Conservation (phyloP, 53 echinoderm and acorn worm genomes). For the Holothuria scabra region DNA sequence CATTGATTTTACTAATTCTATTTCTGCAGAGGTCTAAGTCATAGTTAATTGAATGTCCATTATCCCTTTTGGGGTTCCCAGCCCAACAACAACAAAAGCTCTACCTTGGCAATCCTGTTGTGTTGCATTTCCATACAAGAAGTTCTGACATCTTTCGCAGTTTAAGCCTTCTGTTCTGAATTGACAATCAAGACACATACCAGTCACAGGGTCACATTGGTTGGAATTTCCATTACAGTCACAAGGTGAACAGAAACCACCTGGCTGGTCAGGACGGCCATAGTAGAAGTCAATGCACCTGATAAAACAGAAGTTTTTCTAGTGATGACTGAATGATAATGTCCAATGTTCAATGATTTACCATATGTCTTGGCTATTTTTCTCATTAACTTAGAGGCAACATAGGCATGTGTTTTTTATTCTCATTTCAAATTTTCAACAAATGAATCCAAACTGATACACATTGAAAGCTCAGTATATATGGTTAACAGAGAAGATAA, state of each 20-base stretch:
- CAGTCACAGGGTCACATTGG: slow-evolving; percentile 69
- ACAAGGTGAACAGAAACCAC: slow-evolving; percentile 82
- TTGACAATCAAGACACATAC: slow-evolving; percentile 77
- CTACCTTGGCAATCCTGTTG: slow-evolving; percentile 81
- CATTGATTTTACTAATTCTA: no score
- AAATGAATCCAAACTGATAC: no score
- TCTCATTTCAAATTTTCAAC: no score
- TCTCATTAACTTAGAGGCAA: no score
- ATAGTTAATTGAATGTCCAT: no score
- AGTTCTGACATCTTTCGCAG: slow-evolving; percentile 81
- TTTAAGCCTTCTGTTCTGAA: slow-evolving; percentile 84
- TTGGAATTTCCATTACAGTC: slow-evolving; percentile 84
- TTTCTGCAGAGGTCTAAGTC: no score
- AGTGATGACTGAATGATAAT: background rate
- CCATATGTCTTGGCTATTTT: no score
- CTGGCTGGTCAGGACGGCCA: slow-evolving; percentile 68
- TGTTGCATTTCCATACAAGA: slow-evolving; percentile 78
- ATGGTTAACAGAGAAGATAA: no score
- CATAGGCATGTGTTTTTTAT: no score
- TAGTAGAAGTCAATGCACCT: slow-evolving; percentile 83
- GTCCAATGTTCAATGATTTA: background rate
- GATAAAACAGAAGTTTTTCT: background rate
- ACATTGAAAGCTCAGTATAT: no score
- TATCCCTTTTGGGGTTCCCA: no score
- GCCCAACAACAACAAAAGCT: background rate